phyloP scores from a whole-genome alignment of 2,888 invertebrate species.

The Anoplius nigerrimus region DNA sequence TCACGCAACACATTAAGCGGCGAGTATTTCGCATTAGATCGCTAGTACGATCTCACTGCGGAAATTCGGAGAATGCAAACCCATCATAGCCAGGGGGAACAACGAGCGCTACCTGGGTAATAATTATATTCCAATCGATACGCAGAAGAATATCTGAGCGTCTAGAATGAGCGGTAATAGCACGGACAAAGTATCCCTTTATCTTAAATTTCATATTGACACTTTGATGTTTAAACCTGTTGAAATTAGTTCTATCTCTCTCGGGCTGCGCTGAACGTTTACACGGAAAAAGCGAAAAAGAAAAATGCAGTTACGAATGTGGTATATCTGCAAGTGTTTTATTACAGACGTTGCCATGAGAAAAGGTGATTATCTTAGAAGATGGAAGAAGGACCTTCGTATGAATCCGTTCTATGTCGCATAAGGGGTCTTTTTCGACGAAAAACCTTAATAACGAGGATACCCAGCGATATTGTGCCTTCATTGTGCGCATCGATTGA shows the following conservation, averaged over 20 bases:
- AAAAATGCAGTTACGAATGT: too few relatives aligned
- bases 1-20: slow-evolving; percentile 12
- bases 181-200: background rate
- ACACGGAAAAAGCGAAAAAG: too few relatives aligned
- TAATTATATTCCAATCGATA: too few relatives aligned
- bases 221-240: slow-evolving; percentile 5
- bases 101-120: background rate
- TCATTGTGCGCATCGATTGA: background rate
- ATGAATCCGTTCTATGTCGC: slow-evolving; percentile 24
- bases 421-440: slow-evolving; percentile 19
- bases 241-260: slow-evolving; percentile 10
- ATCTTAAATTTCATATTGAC: background rate
- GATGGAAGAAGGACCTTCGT: slow-evolving; percentile 32
- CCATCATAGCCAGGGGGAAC: background rate
- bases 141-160: too few relatives aligned
- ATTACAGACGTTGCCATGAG: too few relatives aligned
- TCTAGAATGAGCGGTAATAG: too few relatives aligned
- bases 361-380: slow-evolving; percentile 32
- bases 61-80: too few relatives aligned
- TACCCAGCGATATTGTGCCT: background rate
- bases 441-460: slow-evolving; percentile 29
- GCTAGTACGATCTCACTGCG: slow-evolving; percentile 2
- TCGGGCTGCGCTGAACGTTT: too few relatives aligned
- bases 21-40: slow-evolving; percentile 21
- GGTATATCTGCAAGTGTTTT: too few relatives aligned